Conservation (phyloP, 2,797 vertebrate species). For the Argentina silus region DNA sequence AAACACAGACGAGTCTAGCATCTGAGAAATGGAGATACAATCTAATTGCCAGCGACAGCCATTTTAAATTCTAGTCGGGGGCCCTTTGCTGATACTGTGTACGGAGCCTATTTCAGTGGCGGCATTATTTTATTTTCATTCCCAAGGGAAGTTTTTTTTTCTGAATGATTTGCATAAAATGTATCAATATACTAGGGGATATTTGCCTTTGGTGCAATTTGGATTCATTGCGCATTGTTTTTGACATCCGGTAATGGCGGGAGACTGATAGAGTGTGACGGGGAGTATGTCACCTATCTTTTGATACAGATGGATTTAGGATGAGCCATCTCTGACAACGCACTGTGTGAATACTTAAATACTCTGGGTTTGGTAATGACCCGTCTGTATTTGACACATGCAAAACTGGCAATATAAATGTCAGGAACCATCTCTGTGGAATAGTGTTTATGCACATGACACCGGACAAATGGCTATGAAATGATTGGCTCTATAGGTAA, state of each 20-base stretch:
- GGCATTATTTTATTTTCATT: conserved; percentile 8
- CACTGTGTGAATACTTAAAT: conserved; percentile 39
- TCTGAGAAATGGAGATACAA: conserved; percentile 12
- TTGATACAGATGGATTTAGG: conserved; percentile 43
- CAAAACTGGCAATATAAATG: conserved; percentile 56
- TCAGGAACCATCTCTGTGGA: conserved; percentile 34
- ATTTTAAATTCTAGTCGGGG: conserved; percentile 5
- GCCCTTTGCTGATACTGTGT: neutral
- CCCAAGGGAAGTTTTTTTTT: conserved; percentile 17
- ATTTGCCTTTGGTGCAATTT: conserved; percentile 33
- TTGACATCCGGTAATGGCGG: conserved; percentile 50
- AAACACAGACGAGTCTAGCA: conserved; percentile 7
- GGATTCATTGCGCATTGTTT: conserved; percentile 35
- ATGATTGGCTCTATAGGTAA: conserved; percentile 28
- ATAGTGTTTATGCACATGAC: conserved; percentile 26
- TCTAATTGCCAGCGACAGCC: conserved; percentile 1
- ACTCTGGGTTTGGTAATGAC: conserved; percentile 37
- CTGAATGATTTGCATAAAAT: conserved; percentile 29
- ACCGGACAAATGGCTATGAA: conserved; percentile 38
- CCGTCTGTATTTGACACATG: conserved; percentile 44
- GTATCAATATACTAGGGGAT: conserved; percentile 1
- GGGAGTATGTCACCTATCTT: conserved; percentile 38
- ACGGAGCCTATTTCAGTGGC: neutral
- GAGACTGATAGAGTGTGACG: conserved; percentile 46
- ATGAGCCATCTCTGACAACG: conserved; percentile 34